These are phyloP conservation scores for Iselma pallidipennis DNA, from an alignment of 2,888 invertebrate species.

Conservation along the genomic window DNA sequence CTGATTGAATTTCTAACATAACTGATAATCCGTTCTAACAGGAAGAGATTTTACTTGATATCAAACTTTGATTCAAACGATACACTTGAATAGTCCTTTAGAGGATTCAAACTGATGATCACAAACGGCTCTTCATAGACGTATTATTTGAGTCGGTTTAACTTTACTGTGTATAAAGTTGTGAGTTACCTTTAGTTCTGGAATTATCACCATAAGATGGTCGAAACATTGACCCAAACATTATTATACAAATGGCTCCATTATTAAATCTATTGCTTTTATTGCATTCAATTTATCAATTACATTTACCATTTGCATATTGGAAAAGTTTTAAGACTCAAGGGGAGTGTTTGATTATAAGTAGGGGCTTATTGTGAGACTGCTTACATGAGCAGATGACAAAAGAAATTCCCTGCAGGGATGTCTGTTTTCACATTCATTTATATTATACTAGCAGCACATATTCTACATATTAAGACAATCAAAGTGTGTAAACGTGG, in stretches of 20 bases:
- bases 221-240: not conserved
- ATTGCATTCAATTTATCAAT: not conserved
- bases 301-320: not conserved
- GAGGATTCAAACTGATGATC: slow-evolving; percentile 10
- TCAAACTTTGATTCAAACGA: slow-evolving; percentile 17
- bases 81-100: slow-evolving; percentile 6
- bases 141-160: not conserved
- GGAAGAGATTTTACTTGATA: slow-evolving; percentile 13
- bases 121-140: not conserved
- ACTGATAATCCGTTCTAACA: slow-evolving; percentile 19
- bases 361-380: too few relatives aligned
- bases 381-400: slow-evolving; percentile 1
- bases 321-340: not conserved
- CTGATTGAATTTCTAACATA: slow-evolving; percentile 19
- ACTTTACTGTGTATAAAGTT: not conserved
- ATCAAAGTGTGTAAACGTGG: slow-evolving; percentile 28
- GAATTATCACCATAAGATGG: not conserved
- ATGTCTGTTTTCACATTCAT: slow-evolving; percentile 26
- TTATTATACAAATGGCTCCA: not conserved
- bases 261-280: too few relatives aligned
- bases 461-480: slow-evolving; percentile 28
- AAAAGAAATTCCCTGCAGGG: slow-evolving; percentile 25
- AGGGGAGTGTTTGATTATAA: too few relatives aligned
- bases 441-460: slow-evolving; percentile 28
- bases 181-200: not conserved